Conservation (phyloP, 2,113 vertebrate species). For the Sapayoa aenigma region DNA sequence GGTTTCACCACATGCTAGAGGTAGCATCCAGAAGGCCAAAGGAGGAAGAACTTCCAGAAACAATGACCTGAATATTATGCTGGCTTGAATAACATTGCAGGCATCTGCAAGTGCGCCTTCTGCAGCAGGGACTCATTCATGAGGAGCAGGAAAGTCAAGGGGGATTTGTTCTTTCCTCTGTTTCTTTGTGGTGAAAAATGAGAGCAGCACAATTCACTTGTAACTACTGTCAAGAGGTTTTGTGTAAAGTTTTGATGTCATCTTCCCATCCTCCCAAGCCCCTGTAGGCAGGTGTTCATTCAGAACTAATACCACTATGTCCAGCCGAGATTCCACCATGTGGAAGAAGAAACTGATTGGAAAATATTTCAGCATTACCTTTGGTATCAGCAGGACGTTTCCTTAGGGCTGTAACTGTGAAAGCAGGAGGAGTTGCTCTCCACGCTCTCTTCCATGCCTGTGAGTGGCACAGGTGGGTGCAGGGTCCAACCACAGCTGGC, state of each 20-base stretch:
- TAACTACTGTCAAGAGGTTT: neutral
- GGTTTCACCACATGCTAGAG: neutral
- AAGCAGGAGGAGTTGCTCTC: neutral
- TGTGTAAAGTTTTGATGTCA: neutral
- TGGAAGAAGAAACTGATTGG: neutral
- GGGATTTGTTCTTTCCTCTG: neutral
- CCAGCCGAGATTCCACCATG: neutral
- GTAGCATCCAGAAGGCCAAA: accelerated
- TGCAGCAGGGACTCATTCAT: neutral
- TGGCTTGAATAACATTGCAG: neutral
- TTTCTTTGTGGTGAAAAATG: neutral
- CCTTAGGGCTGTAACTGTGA: neutral
- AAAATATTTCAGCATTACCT: neutral
- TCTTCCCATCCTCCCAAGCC: neutral
- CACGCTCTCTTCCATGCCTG: neutral
- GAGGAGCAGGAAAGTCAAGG: neutral
- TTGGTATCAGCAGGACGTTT: neutral
- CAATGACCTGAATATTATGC: neutral
- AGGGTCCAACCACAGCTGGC: neutral
- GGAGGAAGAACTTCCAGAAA: neutral
- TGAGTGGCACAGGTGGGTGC: accelerated
- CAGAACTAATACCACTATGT: neutral
- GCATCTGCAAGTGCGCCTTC: neutral
- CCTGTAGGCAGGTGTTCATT: neutral
- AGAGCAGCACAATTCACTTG: neutral